phyloP scores from a whole-genome alignment of 2,888 invertebrate genomes.

The Chymomyza fuscimana region DNA sequence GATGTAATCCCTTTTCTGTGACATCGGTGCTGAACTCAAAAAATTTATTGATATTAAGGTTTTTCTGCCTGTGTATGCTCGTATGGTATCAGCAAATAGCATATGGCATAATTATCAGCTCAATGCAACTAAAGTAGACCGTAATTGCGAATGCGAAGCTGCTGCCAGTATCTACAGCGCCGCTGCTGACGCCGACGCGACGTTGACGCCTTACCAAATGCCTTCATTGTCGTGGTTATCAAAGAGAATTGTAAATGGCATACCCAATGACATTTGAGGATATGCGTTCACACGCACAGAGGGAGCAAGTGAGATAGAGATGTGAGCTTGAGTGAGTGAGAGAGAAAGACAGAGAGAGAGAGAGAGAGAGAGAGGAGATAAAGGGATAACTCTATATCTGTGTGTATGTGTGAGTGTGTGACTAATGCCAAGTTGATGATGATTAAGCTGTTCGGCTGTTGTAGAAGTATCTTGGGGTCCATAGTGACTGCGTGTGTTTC shows the following conservation, averaged over 20 bases:
- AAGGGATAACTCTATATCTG: not conserved
- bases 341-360: conserved; percentile 1
- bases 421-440: conserved; percentile 70
- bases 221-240: conserved; percentile 59
- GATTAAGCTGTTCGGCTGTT: conserved; percentile 65
- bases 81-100: conserved; percentile 45
- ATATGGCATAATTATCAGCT: conserved; percentile 62
- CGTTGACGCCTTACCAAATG: conserved; percentile 44
- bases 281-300: conserved; percentile 10
- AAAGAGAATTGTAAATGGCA: conserved; percentile 70
- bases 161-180: not conserved
- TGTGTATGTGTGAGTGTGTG: conserved; percentile 47
- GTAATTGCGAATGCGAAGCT: not conserved
- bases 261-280: conserved; percentile 58
- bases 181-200: conserved; percentile 5
- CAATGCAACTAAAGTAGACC: conserved; percentile 42
- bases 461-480: conserved; percentile 16
- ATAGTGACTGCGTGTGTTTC: conserved; percentile 36
- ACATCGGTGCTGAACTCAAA: too few relatives aligned
- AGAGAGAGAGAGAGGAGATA: not conserved
- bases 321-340: not conserved
- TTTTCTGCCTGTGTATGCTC: not conserved
- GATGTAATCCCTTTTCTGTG: too few relatives aligned
- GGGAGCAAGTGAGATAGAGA: not conserved
- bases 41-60: too few relatives aligned